Evolutionary conservation across 2,113 vertebrate genomes (phyloP).

Genomic region (Ciconia maguari): DNA sequence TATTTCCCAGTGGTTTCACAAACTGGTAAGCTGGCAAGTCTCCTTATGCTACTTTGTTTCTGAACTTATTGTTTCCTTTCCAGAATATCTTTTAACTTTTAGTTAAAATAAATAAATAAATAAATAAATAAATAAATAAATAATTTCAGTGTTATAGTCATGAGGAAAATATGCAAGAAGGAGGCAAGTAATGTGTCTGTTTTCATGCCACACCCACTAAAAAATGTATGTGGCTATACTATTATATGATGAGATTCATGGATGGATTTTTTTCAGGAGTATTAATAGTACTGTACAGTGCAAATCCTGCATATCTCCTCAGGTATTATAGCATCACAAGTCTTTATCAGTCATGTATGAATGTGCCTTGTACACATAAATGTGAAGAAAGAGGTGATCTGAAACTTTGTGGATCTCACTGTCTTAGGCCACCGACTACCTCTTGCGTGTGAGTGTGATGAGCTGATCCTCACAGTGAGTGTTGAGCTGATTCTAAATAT

Average conservation of each 20-base stretch:
- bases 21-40: background rate
- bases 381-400: background rate
- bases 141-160: background rate
- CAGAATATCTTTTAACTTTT: background rate
- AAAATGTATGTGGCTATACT: accelerated
- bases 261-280: background rate
- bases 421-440: background rate
- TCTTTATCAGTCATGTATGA: background rate
- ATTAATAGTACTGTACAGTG: background rate
- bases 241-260: background rate
- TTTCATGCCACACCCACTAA: background rate
- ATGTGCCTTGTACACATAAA: background rate
- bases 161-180: background rate
- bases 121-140: background rate
- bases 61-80: background rate
- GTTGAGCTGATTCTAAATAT: background rate
- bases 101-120: background rate
- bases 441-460: background rate
- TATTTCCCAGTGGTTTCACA: background rate
- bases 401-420: background rate
- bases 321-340: background rate
- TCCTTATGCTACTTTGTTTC: background rate
- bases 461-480: background rate
- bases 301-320: background rate
- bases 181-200: background rate